Conservation (phyloP, 2,113 vertebrate genomes). For the Apaloderma vittatum region DNA sequence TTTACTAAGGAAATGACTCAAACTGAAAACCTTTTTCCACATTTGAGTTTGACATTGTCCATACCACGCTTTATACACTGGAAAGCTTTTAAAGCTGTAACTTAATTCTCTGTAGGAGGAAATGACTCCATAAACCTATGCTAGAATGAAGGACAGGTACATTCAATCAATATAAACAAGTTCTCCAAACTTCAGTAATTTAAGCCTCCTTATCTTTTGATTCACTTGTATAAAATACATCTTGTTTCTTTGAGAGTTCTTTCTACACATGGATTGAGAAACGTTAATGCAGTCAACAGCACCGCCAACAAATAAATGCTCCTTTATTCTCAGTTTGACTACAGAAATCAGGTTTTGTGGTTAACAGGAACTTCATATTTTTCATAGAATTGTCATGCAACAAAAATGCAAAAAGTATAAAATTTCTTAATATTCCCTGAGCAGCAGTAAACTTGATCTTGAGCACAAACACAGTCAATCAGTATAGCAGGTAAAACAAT, state of each 20-base stretch:
- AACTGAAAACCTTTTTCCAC: not conserved
- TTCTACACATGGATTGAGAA: not conserved
- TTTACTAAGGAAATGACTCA: not conserved
- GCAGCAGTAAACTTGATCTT: not conserved
- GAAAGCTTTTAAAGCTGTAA: conserved; percentile 22
- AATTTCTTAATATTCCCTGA: not conserved
- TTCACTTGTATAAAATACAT: not conserved
- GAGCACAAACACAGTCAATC: not conserved
- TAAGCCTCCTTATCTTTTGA: not conserved
- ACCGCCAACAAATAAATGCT: not conserved
- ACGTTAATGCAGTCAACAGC: not conserved
- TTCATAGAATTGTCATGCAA: not conserved
- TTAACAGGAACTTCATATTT: not conserved
- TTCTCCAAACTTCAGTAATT: not conserved
- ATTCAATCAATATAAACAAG: not conserved
- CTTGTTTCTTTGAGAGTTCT: not conserved
- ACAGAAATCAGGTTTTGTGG: not conserved
- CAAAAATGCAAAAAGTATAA: not conserved
- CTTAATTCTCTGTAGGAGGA: not conserved
- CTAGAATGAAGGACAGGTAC: not conserved
- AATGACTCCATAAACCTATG: not conserved
- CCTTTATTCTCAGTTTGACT: not conserved
- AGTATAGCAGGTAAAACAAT: not conserved
- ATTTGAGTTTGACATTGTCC: not conserved
- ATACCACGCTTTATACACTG: not conserved